phyloP scores from a whole-genome alignment of 2,888 invertebrate species.

The Trissoscelio sp. region DNA sequence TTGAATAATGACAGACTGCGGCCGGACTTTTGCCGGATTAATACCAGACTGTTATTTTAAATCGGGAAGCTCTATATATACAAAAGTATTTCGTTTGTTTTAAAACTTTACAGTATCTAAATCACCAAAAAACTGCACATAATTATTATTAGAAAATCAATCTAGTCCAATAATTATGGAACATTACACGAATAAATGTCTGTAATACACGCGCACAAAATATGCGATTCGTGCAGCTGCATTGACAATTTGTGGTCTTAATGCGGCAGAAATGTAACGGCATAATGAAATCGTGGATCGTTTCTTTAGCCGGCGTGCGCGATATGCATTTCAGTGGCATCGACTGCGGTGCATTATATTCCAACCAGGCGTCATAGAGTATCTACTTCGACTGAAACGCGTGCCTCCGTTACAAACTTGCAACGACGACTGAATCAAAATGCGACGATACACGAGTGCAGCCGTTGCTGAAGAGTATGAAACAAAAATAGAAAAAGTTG shows the following conservation, averaged over 20 bases:
- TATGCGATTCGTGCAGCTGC: constrained; percentile 20
- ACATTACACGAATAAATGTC: constrained; percentile 15
- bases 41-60: too few species aligned
- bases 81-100: too few species aligned
- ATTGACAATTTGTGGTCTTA: constrained; percentile 54
- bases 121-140: too few species aligned
- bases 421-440: constrained; percentile 58
- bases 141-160: background rate
- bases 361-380: constrained; percentile 42
- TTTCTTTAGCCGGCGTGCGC: constrained; percentile 44
- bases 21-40: too few species aligned
- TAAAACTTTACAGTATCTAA: too few species aligned
- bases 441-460: constrained; percentile 35
- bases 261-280: constrained; percentile 46
- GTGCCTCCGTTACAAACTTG: constrained; percentile 56
- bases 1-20: too few species aligned
- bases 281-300: constrained; percentile 59
- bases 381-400: constrained; percentile 54
- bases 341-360: constrained; percentile 58
- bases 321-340: constrained; percentile 57
- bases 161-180: background rate
- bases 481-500: constrained; percentile 21
- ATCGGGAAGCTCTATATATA: too few species aligned
- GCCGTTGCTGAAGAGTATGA: background rate
- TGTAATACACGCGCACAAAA: constrained; percentile 11